Evolutionary conservation across 2,113 vertebrate species (phyloP).

Genomic region (Petrocephalus zakoni): DNA sequence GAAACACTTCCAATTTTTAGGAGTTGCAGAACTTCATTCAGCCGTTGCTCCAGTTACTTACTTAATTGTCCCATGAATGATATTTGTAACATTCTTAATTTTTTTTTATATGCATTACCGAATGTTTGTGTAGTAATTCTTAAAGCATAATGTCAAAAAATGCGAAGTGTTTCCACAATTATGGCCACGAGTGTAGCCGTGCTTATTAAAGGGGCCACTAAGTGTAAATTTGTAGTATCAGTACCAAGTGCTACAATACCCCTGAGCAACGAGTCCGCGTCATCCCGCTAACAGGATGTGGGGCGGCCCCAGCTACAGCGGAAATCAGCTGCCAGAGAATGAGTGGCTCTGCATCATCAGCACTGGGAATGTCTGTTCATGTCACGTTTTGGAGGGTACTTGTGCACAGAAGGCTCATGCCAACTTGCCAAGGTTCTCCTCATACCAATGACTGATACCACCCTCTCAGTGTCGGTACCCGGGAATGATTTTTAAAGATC

Average conservation of each 20-base stretch:
- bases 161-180: too few relatives aligned
- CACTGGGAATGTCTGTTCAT: neutral
- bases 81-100: too few relatives aligned
- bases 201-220: neutral
- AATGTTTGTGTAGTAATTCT: too few relatives aligned
- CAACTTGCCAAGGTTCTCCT: neutral
- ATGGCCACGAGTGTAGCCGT: neutral
- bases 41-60: too few relatives aligned
- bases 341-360: neutral
- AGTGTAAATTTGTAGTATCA: neutral
- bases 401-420: neutral
- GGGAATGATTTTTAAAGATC: neutral
- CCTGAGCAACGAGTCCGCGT: neutral
- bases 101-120: too few relatives aligned
- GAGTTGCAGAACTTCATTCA: too few relatives aligned
- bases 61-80: too few relatives aligned
- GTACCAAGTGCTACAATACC: neutral
- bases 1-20: too few relatives aligned
- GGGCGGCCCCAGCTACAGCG: neutral
- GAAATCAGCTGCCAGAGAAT: neutral
- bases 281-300: neutral
- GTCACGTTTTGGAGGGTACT: neutral
- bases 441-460: neutral
- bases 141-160: too few relatives aligned
- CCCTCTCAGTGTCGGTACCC: neutral